These are phyloP conservation scores for Falcaria lacertinaria DNA, from an alignment of 2,888 invertebrate genomes.

Conservation along the genomic window DNA sequence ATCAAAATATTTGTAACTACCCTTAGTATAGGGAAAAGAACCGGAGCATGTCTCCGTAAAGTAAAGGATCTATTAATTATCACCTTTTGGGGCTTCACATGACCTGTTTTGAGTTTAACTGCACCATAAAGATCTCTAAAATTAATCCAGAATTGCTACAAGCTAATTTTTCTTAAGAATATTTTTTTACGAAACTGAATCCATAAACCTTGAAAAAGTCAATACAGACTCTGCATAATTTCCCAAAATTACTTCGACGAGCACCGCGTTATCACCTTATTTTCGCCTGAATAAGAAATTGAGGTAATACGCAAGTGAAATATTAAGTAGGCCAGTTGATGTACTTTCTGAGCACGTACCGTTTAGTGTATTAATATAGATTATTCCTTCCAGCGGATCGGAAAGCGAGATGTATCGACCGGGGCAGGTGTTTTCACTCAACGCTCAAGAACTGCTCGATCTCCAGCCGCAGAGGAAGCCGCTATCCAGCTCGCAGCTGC, in stretches of 20 bases:
- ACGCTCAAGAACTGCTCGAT: slow-evolving; percentile 61
- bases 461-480: slow-evolving; percentile 67
- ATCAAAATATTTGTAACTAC: too few relatives aligned
- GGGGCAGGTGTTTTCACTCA: slow-evolving; percentile 68
- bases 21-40: too few relatives aligned
- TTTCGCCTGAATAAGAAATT: neutral
- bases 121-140: too few relatives aligned
- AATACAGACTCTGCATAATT: neutral
- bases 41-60: too few relatives aligned
- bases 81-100: too few relatives aligned
- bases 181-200: too few relatives aligned
- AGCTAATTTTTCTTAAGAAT: too few relatives aligned
- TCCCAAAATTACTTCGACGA: neutral
- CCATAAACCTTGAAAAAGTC: neutral
- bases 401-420: slow-evolving; percentile 61
- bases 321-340: neutral
- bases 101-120: too few relatives aligned
- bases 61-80: too few relatives aligned
- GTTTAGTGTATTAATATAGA: neutral
- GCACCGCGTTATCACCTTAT: neutral
- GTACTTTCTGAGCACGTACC: neutral
- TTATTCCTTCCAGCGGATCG: slow-evolving; percentile 33
- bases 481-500: slow-evolving; percentile 42
- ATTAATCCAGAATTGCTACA: too few relatives aligned
- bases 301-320: neutral